These are phyloP conservation scores for Lampropteryx suffumata DNA, from an alignment of 2,888 invertebrate species.

Conservation along the genomic window DNA sequence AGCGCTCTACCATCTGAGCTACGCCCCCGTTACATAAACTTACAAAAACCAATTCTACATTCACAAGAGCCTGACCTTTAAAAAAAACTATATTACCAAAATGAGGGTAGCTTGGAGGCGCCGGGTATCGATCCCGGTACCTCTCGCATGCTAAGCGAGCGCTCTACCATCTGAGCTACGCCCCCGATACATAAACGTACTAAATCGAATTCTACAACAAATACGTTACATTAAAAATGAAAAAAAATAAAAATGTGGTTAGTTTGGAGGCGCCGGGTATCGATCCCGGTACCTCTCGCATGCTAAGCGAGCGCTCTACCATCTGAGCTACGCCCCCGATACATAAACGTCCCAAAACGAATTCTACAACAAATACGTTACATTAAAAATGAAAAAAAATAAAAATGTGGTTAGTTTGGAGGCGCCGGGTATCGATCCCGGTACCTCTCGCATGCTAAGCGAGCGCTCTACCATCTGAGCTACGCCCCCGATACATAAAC, in stretches of 20 bases:
- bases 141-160: constrained; percentile 84
- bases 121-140: constrained; percentile 84
- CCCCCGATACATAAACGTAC: too few species aligned
- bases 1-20: constrained; percentile 84
- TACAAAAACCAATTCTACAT: neutral
- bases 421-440: constrained; percentile 63
- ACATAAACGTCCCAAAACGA: too few species aligned
- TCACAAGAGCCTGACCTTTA: constrained; percentile 20
- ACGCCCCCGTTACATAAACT: constrained; percentile 61
- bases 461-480: constrained; percentile 82
- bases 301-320: constrained; percentile 84
- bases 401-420: constrained; percentile 35
- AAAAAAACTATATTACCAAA: constrained; percentile 51
- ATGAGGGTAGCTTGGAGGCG: constrained; percentile 63
- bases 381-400: too few species aligned
- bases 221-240: too few species aligned
- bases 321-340: constrained; percentile 54
- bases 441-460: constrained; percentile 84
- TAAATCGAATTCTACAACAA: too few species aligned
- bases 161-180: constrained; percentile 82
- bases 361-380: too few species aligned
- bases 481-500: constrained; percentile 23
- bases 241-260: constrained; percentile 7
- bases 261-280: constrained; percentile 54
- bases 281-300: constrained; percentile 80